Percentiles rank a stretch among this genome's conserved stretches.
These are phyloP conservation scores for Amorpha juglandis DNA, from an alignment of 2,888 invertebrate species.

Conservation along the genomic window DNA sequence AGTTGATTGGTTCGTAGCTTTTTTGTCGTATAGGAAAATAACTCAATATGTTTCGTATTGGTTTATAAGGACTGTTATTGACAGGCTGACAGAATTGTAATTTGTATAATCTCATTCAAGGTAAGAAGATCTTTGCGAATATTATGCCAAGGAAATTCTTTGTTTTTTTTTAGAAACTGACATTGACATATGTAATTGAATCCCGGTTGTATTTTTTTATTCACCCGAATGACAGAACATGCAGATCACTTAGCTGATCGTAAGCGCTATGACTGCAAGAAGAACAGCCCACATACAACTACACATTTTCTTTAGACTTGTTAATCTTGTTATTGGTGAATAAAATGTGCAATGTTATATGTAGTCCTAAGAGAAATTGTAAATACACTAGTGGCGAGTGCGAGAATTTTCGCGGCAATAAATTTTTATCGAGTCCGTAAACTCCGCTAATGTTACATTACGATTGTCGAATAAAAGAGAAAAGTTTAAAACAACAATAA, in stretches of 20 bases:
- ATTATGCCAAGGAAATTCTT: not conserved
- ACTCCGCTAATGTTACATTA: not conserved
- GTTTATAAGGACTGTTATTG: not conserved
- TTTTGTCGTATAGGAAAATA: conserved; percentile 10
- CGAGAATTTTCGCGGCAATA: not conserved
- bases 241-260: no score
- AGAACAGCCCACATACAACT: no score
- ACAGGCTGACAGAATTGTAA: not conserved
- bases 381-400: not conserved
- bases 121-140: not conserved
- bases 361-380: no score
- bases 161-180: not conserved
- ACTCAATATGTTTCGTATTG: conserved; percentile 8
- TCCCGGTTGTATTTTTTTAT: no score
- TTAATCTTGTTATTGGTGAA: no score
- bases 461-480: not conserved
- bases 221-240: no score
- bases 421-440: not conserved
- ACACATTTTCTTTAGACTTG: no score
- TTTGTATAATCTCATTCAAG: no score
- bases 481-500: not conserved
- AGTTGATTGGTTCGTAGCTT: conserved; percentile 17
- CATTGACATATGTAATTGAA: not conserved
- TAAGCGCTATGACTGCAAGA: no score
- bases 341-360: no score